Base-by-base conservation (phyloP, 2,888 invertebrate genomes). In the Yponomeuta sedellus region DNA sequence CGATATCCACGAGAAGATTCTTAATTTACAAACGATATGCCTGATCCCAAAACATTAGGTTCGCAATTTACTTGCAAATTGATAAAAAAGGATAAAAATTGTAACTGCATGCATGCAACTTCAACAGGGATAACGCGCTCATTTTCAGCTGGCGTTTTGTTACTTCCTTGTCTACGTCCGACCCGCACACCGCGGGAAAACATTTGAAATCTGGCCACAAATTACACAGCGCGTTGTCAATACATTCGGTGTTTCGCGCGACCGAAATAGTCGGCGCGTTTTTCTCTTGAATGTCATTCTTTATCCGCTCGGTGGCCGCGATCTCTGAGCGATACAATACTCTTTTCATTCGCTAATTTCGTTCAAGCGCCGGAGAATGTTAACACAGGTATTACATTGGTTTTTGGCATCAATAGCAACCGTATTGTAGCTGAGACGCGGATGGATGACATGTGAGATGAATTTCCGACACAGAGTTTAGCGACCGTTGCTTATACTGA, bases 201-300 rank as follows among this genome's bases (percentile, higher is more conserved):
- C 44, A 52, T 65, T 67, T 62, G 65, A 67, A 69, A 68, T 67
- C 66, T 67, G 62, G 69, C 67, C 66, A 65, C 70, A 63, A 70
- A 67, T 66, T 67, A 61, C 64, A 59, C 68, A 52, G 61, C 65
- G 61, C 65, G 57, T 66, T 67, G 70, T 70, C 70, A 69, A 69
- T 74, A 67, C 67, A 70, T 68, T 69, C 71, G 67, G 66, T 68
- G 68, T 71, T 70, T 68, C 69, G 73, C 71, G 72, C 69, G 69
- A 72, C 73, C 62, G 74, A 78, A 77, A 77, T 75, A 76, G 69
- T 69, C 71, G 70, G 69, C 65, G 65, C 66, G 68, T 69, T 74
- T 72, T 69, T 67, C 67, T 69, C 64, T 68, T 64, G 59, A 68
- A 69, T 67, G 68, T 68, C 64, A 68, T 39, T 68, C 67, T 66